Percentiles rank a stretch among this genome's conserved stretches.
Evolutionary conservation across 2,797 vertebrate genomes (phyloP).

Genomic region (Anguilla marmorata): DNA sequence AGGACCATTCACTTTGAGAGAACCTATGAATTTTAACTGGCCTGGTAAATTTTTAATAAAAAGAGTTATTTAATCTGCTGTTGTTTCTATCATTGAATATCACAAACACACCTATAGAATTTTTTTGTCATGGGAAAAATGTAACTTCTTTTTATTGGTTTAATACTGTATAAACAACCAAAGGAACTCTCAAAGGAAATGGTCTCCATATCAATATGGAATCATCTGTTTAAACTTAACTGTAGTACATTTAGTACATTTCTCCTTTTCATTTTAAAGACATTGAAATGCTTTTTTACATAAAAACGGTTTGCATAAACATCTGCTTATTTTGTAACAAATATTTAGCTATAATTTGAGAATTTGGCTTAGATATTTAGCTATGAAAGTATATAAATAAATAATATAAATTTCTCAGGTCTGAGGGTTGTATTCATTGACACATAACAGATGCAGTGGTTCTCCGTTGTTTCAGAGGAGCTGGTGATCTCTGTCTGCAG

Average conservation of each 20-base stretch:
- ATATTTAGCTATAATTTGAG: conserved; percentile 25
- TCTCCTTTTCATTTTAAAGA: conserved; percentile 25
- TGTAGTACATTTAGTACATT: conserved; percentile 27
- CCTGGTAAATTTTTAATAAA: conserved; percentile 43
- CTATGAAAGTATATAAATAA: neutral
- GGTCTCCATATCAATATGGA: conserved; percentile 38
- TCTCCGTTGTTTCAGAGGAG: conserved; percentile 37
- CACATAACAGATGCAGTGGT: conserved; percentile 48
- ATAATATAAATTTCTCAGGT: conserved; percentile 22
- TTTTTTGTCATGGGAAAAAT: neutral
- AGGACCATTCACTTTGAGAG: conserved; percentile 34
- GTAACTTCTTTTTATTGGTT: neutral
- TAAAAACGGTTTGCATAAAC: conserved; percentile 5
- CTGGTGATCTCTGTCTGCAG: conserved; percentile 36
- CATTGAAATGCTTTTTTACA: conserved; percentile 29
- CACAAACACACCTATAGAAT: neutral
- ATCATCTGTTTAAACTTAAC: conserved; percentile 22
- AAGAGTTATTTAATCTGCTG: neutral
- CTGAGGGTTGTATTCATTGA: conserved; percentile 39
- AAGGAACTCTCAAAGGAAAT: conserved; percentile 44
- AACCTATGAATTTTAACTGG: conserved; percentile 57
- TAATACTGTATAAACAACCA: conserved; percentile 44
- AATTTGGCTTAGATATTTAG: conserved; percentile 28
- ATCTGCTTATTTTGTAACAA: conserved; percentile 24
- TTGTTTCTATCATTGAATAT: neutral